Percentiles rank a stretch among this genome's conserved stretches.
These are phyloP conservation scores for Sminthurinus aureus DNA, from an alignment of 2,888 invertebrate species.

Conservation along the genomic window DNA sequence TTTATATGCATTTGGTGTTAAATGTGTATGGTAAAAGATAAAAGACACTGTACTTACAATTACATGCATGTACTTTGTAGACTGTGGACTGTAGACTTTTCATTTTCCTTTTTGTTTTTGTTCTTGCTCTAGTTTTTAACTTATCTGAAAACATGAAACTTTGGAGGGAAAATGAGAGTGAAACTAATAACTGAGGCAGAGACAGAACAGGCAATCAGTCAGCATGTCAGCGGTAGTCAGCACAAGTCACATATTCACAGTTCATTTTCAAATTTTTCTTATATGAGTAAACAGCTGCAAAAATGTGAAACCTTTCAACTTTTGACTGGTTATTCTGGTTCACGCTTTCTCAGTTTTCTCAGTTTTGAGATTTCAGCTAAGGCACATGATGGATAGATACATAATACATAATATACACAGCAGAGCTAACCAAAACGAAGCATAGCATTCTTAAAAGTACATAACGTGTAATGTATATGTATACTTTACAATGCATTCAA, in stretches of 20 bases:
- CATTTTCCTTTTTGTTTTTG: not conserved
- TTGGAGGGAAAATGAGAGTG: not conserved
- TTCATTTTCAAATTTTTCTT: not conserved
- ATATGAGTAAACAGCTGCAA: slow-evolving; percentile 22
- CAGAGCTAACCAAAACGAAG: too few relatives aligned
- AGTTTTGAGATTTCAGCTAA: not conserved
- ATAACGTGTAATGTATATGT: too few relatives aligned
- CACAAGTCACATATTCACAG: slow-evolving; percentile 23
- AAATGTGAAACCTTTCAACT: slow-evolving; percentile 32
- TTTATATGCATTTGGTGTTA: not conserved
- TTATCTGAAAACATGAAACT: slow-evolving; percentile 4
- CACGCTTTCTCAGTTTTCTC: not conserved
- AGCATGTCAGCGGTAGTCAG: not conserved
- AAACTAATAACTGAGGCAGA: not conserved
- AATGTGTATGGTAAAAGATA: not conserved
- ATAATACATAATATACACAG: too few relatives aligned
- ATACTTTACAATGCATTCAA: slow-evolving; percentile 3
- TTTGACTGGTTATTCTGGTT: not conserved
- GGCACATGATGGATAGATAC: too few relatives aligned
- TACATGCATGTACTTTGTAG: not conserved
- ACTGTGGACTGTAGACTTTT: not conserved
- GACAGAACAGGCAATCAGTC: slow-evolving; percentile 5
- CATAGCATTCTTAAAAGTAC: too few relatives aligned
- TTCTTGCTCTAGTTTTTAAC: slow-evolving; percentile 16
- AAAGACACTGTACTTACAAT: too few relatives aligned